phyloP scores from a whole-genome alignment of 2,888 invertebrate species.

The Tachina lurida region DNA sequence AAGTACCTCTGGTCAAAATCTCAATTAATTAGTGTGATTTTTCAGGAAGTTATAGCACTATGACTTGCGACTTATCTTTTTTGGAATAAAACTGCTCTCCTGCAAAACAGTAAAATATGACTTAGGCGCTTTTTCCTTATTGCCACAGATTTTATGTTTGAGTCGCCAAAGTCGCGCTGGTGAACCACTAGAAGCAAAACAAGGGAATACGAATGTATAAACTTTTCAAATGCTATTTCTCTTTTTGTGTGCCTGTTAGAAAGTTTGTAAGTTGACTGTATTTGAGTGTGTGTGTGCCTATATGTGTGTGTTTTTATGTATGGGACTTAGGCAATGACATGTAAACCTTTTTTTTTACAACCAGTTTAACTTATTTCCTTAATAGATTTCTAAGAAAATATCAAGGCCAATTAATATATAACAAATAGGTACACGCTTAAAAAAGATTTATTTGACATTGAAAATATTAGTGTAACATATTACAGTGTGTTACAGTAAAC shows the following conservation, averaged over 20 bases:
- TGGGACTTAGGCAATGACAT: slow-evolving; percentile 59
- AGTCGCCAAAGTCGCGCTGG: slow-evolving; percentile 8
- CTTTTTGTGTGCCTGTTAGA: background rate
- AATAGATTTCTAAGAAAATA: slow-evolving; percentile 49
- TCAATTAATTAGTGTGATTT: too few species aligned
- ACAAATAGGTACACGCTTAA: background rate
- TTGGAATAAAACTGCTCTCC: too few species aligned
- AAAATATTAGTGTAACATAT: background rate
- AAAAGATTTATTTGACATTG: slow-evolving; percentile 11
- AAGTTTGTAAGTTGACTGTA: slow-evolving; percentile 12
- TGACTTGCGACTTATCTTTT: too few species aligned
- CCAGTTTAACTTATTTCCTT: slow-evolving; percentile 37
- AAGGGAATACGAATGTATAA: background rate
- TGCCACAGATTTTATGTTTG: slow-evolving; percentile 22
- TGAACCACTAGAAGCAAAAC: background rate
- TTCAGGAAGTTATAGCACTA: too few species aligned
- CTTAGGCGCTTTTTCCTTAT: too few species aligned
- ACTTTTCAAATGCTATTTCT: background rate
- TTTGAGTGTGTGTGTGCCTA: background rate
- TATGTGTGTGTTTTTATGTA: background rate
- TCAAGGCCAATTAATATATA: slow-evolving; percentile 52
- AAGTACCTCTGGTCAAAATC: too few species aligned
- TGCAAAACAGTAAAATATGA: too few species aligned
- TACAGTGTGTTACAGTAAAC: background rate
- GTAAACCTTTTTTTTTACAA: slow-evolving; percentile 35